Percentiles rank a stretch among this genome's conserved stretches.
Evolutionary conservation across 2,113 vertebrate species (phyloP).

Genomic region (Pithys albifrons): DNA sequence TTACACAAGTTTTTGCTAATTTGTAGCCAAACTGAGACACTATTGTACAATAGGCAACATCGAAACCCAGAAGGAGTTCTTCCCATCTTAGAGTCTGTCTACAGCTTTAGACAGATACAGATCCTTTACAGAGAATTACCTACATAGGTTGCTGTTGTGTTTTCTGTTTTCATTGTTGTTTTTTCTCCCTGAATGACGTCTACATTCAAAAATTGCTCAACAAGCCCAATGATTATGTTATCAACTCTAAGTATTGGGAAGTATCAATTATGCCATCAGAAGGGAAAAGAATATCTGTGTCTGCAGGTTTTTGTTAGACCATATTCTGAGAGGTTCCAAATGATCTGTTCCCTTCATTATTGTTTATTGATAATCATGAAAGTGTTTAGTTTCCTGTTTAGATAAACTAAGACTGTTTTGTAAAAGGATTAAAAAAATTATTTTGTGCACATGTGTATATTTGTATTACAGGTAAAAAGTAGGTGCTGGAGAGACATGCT

Average conservation of each 20-base stretch:
- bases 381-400: conserved; percentile 17
- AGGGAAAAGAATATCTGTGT: fast-evolving
- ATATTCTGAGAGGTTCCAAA: neutral
- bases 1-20: neutral
- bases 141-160: neutral
- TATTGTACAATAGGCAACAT: neutral
- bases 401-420: conserved; percentile 21
- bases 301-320: neutral
- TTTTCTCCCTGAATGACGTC: neutral
- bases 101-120: neutral
- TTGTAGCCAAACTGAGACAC: neutral
- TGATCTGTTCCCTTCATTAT: neutral
- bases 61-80: neutral
- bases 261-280: neutral
- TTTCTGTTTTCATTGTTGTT: neutral
- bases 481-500: neutral
- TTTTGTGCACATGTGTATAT: neutral
- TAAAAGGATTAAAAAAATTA: conserved; percentile 39
- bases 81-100: neutral
- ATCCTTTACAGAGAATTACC: neutral
- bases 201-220: neutral
- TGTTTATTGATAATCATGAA: conserved; percentile 15
- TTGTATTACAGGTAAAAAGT: neutral
- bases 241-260: neutral
- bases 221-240: neutral